Evolutionary conservation across 2,113 vertebrate genomes (phyloP).

Genomic region (Oplegnathus fasciatus): DNA sequence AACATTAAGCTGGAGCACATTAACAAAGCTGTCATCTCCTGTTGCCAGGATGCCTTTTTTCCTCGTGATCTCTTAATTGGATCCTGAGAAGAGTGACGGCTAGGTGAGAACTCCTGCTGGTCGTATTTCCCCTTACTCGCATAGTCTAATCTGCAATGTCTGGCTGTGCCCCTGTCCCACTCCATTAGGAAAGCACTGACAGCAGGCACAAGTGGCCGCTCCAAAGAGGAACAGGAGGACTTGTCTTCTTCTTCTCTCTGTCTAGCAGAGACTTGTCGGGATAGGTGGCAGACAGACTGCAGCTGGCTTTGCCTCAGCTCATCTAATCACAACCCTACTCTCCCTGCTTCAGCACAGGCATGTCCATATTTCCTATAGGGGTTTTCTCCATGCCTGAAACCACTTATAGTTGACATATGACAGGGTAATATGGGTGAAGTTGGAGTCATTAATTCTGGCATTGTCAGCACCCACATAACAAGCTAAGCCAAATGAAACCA

Average conservation of each 20-base stretch:
- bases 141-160: slow-evolving; percentile 28
- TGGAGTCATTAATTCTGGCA: slow-evolving; percentile 67
- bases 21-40: slow-evolving; percentile 40
- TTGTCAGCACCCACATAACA: slow-evolving; percentile 63
- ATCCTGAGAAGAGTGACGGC: slow-evolving; percentile 47
- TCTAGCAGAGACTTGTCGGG: slow-evolving; percentile 36
- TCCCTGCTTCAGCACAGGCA: slow-evolving; percentile 30
- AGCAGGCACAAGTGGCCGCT: slow-evolving; percentile 45
- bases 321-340: slow-evolving; percentile 54
- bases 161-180: slow-evolving; percentile 43
- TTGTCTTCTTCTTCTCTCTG: slow-evolving; percentile 28
- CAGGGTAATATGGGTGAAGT: slow-evolving; percentile 58
- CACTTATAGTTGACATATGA: slow-evolving; percentile 70
- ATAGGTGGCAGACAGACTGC: slow-evolving; percentile 43
- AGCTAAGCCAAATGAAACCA: slow-evolving; percentile 41
- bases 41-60: slow-evolving; percentile 34
- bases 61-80: slow-evolving; percentile 58
- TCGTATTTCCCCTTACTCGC: slow-evolving; percentile 5
- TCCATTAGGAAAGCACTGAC: slow-evolving; percentile 54
- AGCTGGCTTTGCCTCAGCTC: slow-evolving; percentile 55
- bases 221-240: slow-evolving; percentile 32
- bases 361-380: slow-evolving; percentile 48
- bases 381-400: slow-evolving; percentile 45
- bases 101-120: slow-evolving; percentile 60
- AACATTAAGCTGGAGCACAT: slow-evolving; percentile 39